These are phyloP conservation scores for Zaprionus gabonicus DNA, from an alignment of 1,140 invertebrate genomes.

Conservation along the genomic window DNA sequence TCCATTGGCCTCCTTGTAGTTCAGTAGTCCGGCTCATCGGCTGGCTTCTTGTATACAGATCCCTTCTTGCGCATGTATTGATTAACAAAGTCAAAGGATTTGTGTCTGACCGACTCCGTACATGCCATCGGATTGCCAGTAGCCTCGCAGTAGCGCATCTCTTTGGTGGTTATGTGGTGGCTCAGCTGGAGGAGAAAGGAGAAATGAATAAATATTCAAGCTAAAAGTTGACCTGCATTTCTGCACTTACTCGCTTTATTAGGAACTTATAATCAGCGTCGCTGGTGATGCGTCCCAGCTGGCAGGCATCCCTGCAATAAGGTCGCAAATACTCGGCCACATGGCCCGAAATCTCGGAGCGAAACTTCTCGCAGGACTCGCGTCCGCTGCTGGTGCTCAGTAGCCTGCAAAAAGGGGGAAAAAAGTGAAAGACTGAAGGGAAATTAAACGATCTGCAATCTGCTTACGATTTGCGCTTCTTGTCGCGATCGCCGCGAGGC, in stretches of 20 bases:
- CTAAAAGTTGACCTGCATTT: neutral
- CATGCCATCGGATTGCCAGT: slow-evolving; percentile 92
- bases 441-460: neutral
- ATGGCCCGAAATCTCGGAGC: slow-evolving; percentile 93
- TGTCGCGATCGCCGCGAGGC: slow-evolving; percentile 48
- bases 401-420: slow-evolving; percentile 14
- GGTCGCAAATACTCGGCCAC: slow-evolving; percentile 96
- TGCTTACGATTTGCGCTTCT: slow-evolving; percentile 50
- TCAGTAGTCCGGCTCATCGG: slow-evolving; percentile 60
- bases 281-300: slow-evolving; percentile 92
- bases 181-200: slow-evolving; percentile 89
- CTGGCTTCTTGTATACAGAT: slow-evolving; percentile 69
- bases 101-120: slow-evolving; percentile 96
- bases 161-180: slow-evolving; percentile 98
- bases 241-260: slow-evolving; percentile 93
- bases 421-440: neutral
- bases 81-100: slow-evolving; percentile 96
- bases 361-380: slow-evolving; percentile 92
- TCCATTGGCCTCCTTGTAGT: slow-evolving; percentile 34
- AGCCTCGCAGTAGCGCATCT: slow-evolving; percentile 95
- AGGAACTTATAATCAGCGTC: slow-evolving; percentile 98
- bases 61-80: slow-evolving; percentile 98
- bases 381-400: slow-evolving; percentile 32
- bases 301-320: slow-evolving; percentile 92
- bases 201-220: neutral